Conservation (phyloP, 2,888 invertebrate species). For the Melangyna quadrimaculata region DNA sequence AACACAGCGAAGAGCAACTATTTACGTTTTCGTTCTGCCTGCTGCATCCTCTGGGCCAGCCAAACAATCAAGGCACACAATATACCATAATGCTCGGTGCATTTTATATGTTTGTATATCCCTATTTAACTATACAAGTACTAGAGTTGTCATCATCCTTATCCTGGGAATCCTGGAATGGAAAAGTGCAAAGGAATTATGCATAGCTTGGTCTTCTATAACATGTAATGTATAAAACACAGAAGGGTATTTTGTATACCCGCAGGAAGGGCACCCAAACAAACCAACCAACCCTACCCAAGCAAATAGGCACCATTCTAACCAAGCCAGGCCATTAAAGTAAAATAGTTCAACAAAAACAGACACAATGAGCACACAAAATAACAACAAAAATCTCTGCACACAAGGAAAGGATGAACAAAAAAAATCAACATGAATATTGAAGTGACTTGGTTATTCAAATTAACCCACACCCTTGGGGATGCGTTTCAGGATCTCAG, state of each 20-base stretch:
- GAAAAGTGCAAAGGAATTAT: conserved; percentile 50
- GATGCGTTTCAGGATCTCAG: conserved; percentile 44
- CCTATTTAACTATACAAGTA: conserved; percentile 35
- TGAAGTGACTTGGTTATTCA: conserved; percentile 63
- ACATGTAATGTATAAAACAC: conserved; percentile 27
- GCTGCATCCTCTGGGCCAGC: conserved; percentile 31
- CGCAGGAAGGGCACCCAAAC: conserved; percentile 54
- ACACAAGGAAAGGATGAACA: no score
- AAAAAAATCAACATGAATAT: conserved; percentile 20
- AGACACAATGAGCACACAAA: neutral
- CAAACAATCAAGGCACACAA: neutral
- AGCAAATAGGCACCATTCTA: conserved; percentile 8
- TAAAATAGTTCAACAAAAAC: neutral
- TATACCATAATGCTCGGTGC: neutral
- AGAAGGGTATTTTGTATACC: conserved; percentile 25
- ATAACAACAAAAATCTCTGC: neutral
- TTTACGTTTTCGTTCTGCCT: conserved; percentile 46
- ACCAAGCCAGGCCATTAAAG: neutral
- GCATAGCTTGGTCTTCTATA: conserved; percentile 52
- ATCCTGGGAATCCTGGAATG: conserved; percentile 33
- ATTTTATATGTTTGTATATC: neutral
- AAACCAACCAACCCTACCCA: conserved; percentile 15
- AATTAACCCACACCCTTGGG: conserved; percentile 59
- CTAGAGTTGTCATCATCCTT: conserved; percentile 55
- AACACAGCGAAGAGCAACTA: conserved; percentile 45